Evolutionary conservation across 2,113 vertebrate species (phyloP).

Genomic region (Pteruthius melanotis): DNA sequence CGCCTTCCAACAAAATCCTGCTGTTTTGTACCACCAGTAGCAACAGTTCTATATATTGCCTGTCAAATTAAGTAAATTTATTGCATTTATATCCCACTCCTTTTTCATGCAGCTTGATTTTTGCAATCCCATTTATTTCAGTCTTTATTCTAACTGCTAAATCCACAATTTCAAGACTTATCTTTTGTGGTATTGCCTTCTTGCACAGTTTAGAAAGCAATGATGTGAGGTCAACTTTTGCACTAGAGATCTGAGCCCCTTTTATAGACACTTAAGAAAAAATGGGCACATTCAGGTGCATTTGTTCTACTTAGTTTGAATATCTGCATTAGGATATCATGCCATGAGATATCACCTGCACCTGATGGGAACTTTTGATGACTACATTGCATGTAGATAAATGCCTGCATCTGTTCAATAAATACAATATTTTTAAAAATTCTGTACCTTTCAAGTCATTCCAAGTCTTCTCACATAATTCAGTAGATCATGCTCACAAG

Average conservation of each 20-base stretch:
- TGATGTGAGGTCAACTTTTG: background rate
- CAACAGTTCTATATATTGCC: background rate
- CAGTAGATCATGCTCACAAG: background rate
- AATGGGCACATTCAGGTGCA: background rate
- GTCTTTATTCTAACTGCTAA: background rate
- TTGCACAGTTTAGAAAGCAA: background rate
- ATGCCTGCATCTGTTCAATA: background rate
- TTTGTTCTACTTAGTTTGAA: background rate
- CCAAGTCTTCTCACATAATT: background rate
- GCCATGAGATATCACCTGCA: background rate
- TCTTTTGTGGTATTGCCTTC: background rate
- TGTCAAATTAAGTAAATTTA: background rate
- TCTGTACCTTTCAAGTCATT: background rate
- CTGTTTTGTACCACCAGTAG: background rate
- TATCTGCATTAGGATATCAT: background rate
- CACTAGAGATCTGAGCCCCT: background rate
- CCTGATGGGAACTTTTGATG: background rate
- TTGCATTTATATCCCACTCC: background rate
- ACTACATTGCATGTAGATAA: background rate
- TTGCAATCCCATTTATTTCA: background rate
- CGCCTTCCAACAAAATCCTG: background rate
- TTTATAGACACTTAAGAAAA: background rate
- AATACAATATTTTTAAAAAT: background rate
- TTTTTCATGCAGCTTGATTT: background rate
- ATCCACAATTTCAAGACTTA: background rate